Evolutionary conservation across 2,113 vertebrate genomes (phyloP).

Genomic region (Neotoma lepida): DNA sequence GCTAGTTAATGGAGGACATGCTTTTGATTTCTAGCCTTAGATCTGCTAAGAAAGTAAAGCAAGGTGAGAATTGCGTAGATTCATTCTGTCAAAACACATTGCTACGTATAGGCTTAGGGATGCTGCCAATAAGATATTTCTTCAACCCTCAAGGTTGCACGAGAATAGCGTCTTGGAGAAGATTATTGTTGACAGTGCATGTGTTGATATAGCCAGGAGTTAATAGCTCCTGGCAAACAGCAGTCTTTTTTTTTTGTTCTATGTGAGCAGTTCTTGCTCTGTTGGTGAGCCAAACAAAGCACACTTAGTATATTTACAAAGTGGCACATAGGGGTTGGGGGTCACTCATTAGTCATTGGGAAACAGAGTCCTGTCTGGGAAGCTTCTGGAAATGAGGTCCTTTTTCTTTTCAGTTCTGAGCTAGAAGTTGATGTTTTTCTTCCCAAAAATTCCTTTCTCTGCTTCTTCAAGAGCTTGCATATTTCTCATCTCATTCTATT

Average conservation of each 20-base stretch:
- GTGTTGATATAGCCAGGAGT: conserved; percentile 74
- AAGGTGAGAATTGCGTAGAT: conserved; percentile 70
- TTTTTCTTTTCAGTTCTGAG: conserved; percentile 57
- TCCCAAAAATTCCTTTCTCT: neutral
- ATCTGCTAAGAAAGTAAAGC: conserved; percentile 64
- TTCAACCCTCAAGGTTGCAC: conserved; percentile 68
- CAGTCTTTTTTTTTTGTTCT: conserved; percentile 73
- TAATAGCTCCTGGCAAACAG: conserved; percentile 79
- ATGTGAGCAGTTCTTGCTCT: conserved; percentile 66
- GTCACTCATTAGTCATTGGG: conserved; percentile 74
- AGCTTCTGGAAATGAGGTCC: conserved; percentile 60
- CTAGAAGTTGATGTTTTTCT: neutral
- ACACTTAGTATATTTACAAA: conserved; percentile 75
- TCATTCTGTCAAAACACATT: conserved; percentile 73
- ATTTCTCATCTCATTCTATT: neutral
- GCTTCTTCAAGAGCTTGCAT: neutral
- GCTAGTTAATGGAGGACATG: too few relatives aligned
- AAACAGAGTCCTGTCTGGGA: conserved; percentile 61
- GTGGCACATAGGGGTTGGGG: conserved; percentile 17
- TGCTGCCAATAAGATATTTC: conserved; percentile 77
- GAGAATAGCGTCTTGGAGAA: conserved; percentile 79
- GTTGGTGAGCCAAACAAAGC: conserved; percentile 73
- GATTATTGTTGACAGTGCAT: conserved; percentile 77
- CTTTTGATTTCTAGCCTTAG: conserved; percentile 56
- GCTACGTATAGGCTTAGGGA: conserved; percentile 69